Percentiles rank a stretch among this genome's conserved stretches.
These are phyloP conservation scores for Dicentrarchus labrax DNA, from an alignment of 2,113 vertebrate genomes.

Conservation along the genomic window DNA sequence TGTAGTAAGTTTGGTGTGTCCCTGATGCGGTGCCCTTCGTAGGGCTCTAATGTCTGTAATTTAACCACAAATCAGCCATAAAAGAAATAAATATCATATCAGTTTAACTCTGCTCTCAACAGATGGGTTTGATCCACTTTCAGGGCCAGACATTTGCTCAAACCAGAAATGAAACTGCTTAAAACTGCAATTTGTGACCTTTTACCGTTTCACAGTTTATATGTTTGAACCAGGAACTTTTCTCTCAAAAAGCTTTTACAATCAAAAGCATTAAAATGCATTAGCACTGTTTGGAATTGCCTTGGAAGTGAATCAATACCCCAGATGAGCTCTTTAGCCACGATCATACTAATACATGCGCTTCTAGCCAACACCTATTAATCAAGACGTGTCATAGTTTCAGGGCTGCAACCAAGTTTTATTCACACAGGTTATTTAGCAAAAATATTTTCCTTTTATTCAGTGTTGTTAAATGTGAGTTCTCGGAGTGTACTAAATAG, in stretches of 20 bases:
- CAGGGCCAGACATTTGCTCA: background rate
- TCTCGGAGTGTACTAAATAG: background rate
- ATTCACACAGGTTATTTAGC: slow-evolving; percentile 4
- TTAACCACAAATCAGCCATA: background rate
- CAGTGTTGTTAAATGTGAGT: no score
- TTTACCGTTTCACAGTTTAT: background rate
- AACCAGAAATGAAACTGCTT: background rate
- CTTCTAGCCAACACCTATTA: slow-evolving; percentile 10
- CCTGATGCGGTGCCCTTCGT: background rate
- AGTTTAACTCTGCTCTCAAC: background rate
- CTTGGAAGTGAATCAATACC: slow-evolving; percentile 7
- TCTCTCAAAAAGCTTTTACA: background rate
- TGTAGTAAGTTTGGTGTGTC: background rate
- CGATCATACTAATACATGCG: slow-evolving; percentile 3
- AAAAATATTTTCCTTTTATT: background rate
- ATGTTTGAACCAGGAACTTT: background rate
- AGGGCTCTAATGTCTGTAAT: background rate
- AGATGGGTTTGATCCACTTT: background rate
- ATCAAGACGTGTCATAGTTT: slow-evolving; percentile 5
- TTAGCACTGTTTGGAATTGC: background rate
- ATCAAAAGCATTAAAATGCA: background rate
- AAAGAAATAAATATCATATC: background rate
- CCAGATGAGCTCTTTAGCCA: background rate
- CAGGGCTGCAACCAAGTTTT: slow-evolving; percentile 8
- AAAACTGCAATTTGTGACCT: no score